Conservation (phyloP, 2,888 invertebrate species). For the Melanchra persicariae region DNA sequence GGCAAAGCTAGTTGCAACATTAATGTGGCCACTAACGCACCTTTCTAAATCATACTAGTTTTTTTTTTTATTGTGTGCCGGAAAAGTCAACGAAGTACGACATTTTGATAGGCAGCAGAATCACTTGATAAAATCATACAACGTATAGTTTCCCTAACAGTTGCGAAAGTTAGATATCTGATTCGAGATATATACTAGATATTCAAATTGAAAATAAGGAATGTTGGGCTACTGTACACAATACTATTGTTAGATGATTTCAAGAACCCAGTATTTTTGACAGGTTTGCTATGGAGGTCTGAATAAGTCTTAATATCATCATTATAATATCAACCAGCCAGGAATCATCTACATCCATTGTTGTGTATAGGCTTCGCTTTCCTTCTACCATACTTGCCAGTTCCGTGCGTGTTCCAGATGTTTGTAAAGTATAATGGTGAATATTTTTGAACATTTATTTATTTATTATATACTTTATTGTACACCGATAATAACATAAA, state of each 20-base stretch:
- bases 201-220: background rate
- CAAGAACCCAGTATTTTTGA: background rate
- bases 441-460: too few relatives aligned
- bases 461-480: too few relatives aligned
- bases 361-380: background rate
- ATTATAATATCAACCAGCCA: background rate
- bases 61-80: constrained; percentile 15
- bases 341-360: background rate
- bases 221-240: background rate
- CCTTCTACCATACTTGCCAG: background rate
- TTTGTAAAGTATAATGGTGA: too few relatives aligned
- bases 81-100: constrained; percentile 24
- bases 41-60: background rate
- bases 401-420: background rate
- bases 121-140: constrained; percentile 45
- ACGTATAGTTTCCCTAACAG: constrained; percentile 14
- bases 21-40: background rate
- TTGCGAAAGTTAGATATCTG: constrained; percentile 29
- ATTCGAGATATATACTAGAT: constrained; percentile 2
- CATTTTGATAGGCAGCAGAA: constrained; percentile 46
- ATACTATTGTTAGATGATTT: constrained; percentile 2
- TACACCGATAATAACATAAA: too few relatives aligned
- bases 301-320: too few relatives aligned
- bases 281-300: background rate
- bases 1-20: too few relatives aligned